Evolutionary conservation across 2,113 vertebrate species (phyloP).

Genomic region (Rhynchopsitta pachyrhyncha): DNA sequence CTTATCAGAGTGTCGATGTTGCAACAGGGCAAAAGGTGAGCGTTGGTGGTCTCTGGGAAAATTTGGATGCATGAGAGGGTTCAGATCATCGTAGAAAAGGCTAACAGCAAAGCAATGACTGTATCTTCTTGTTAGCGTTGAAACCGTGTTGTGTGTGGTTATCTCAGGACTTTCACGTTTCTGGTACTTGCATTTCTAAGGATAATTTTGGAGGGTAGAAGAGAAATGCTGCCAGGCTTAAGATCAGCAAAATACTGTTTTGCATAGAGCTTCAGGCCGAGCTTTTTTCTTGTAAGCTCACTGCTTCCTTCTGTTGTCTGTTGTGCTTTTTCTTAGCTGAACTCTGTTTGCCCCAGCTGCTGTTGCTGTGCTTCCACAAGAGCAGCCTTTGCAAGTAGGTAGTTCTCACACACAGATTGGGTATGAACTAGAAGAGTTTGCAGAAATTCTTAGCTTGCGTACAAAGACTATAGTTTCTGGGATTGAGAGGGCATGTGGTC

Average conservation of each 20-base stretch:
- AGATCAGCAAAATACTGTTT: not conserved
- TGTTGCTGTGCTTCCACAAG: not conserved
- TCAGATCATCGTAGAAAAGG: rapidly evolving
- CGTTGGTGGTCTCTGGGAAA: rapidly evolving
- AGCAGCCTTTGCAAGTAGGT: not conserved
- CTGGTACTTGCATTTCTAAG: not conserved
- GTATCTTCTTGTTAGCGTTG: not conserved
- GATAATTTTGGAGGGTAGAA: not conserved
- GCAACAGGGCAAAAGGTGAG: not conserved
- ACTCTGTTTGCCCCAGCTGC: not conserved
- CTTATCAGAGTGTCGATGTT: not conserved
- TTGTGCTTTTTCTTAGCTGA: not conserved
- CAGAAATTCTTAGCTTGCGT: not conserved
- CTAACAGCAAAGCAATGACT: rapidly evolving
- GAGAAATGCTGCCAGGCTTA: not conserved
- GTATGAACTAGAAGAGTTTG: not conserved
- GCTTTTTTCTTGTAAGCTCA: not conserved
- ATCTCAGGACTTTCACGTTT: not conserved
- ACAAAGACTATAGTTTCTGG: not conserved
- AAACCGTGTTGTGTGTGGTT: not conserved
- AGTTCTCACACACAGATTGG: not conserved
- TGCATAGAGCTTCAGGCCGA: not conserved
- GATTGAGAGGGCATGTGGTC: not conserved
- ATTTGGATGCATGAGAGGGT: rapidly evolving
- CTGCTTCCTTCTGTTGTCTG: not conserved